A percentile compares a stretch with the other conserved stretches of the same genome.
Evolutionary conservation across 2,888 invertebrate genomes (phyloP).

Genomic region (Metallyticus violacea): DNA sequence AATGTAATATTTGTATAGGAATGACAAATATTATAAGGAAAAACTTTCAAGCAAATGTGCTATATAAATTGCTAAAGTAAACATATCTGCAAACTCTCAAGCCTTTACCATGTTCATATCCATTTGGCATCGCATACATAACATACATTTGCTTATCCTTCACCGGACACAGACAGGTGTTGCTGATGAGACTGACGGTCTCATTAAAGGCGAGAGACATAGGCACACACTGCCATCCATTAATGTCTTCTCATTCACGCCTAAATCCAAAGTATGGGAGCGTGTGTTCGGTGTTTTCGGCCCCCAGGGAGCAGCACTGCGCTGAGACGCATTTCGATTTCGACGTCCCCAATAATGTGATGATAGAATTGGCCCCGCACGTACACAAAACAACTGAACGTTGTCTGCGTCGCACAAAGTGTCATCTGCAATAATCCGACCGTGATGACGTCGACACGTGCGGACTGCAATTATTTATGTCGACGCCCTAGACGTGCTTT

Average conservation of each 20-base stretch:
- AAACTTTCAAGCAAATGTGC: too few relatives aligned
- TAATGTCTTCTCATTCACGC: not conserved
- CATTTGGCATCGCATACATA: too few relatives aligned
- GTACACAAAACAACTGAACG: not conserved
- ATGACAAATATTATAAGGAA: too few relatives aligned
- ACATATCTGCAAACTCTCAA: too few relatives aligned
- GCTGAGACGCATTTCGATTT: not conserved
- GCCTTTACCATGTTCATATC: too few relatives aligned
- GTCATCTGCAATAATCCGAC: not conserved
- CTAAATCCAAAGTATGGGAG: not conserved
- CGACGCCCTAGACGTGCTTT: too few relatives aligned
- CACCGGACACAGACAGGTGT: too few relatives aligned
- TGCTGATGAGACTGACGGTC: not conserved
- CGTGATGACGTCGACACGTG: too few relatives aligned
- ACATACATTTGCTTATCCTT: too few relatives aligned
- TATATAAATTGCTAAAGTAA: too few relatives aligned
- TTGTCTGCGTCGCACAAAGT: not conserved
- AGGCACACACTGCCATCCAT: not conserved
- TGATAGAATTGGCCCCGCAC: not conserved
- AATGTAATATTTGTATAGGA: too few relatives aligned
- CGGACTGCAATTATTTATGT: not conserved
- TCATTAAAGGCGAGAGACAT: not conserved
- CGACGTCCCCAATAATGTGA: not conserved
- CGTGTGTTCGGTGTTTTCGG: not conserved
- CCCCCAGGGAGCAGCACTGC: not conserved